Evolutionary conservation across 53 echinoderm and acorn worm genomes (phyloP).

Genomic region (Patiria pectinifera): DNA sequence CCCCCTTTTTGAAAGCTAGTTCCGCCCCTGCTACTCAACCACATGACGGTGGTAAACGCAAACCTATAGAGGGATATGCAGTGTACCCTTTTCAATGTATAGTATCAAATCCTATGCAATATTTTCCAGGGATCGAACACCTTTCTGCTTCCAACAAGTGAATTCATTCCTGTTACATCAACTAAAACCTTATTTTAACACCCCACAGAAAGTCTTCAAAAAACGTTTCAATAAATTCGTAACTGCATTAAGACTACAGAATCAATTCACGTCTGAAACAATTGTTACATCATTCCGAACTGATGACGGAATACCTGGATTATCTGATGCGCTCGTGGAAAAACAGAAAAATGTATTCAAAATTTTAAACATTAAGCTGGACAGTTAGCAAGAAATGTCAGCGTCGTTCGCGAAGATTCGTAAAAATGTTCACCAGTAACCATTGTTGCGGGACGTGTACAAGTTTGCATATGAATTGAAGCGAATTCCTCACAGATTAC

Average conservation of each 20-base stretch:
- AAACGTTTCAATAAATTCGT: neutral
- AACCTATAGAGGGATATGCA: neutral
- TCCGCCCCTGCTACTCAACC: no score
- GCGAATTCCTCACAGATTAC: neutral
- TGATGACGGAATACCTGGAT: no score
- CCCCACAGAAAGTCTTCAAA: neutral
- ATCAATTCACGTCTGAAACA: no score
- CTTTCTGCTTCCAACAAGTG: neutral
- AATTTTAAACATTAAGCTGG: neutral
- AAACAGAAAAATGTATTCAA: neutral
- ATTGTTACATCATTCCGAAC: no score
- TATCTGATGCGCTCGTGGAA: no score
- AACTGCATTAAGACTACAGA: no score
- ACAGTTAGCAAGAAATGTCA: no score
- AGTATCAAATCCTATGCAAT: neutral
- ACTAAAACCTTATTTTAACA: neutral
- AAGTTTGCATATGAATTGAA: neutral
- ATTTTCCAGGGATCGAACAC: neutral
- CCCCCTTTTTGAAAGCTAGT: no score
- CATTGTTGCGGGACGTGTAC: no score
- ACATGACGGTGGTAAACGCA: no score
- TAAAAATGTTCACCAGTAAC: neutral
- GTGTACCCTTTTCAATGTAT: neutral
- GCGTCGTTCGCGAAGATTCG: neutral
- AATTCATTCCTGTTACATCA: neutral